A percentile compares a stretch with the other conserved stretches of the same genome.
Evolutionary conservation across 1,140 invertebrate genomes (phyloP).

Genomic region (Lutraria rhynchaena): DNA sequence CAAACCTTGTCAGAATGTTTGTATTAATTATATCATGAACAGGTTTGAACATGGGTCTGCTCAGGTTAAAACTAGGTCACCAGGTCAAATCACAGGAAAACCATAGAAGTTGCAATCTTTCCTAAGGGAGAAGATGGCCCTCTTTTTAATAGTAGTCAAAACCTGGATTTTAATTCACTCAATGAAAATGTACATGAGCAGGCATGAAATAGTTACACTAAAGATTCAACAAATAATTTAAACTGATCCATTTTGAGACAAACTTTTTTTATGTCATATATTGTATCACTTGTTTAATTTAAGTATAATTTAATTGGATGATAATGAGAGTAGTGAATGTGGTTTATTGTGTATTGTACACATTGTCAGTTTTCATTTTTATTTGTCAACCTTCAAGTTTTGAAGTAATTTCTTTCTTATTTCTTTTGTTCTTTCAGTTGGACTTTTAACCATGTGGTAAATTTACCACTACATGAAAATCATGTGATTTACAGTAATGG

Average conservation of each 20-base stretch:
- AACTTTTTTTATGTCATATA: background rate
- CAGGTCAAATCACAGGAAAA: too few relatives aligned
- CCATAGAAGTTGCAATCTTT: too few relatives aligned
- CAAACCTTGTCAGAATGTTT: too few relatives aligned
- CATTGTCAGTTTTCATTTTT: background rate
- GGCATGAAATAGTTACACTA: too few relatives aligned
- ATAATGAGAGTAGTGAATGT: background rate
- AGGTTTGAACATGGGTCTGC: too few relatives aligned
- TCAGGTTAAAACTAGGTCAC: too few relatives aligned
- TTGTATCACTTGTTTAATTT: too few relatives aligned
- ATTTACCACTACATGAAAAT: constrained; percentile 15
- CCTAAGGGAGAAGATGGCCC: too few relatives aligned
- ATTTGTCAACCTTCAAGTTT: background rate
- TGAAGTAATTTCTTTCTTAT: background rate
- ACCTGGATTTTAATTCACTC: too few relatives aligned
- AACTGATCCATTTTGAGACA: background rate
- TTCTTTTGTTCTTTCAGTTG: constrained; percentile 30
- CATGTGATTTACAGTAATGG: constrained; percentile 39
- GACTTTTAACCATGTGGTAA: background rate
- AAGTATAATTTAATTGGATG: background rate
- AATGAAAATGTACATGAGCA: too few relatives aligned
- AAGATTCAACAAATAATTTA: background rate
- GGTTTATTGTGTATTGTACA: background rate
- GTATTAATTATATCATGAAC: too few relatives aligned
- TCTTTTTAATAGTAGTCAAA: too few relatives aligned